Base-by-base conservation (phyloP, 2,113 vertebrate species). In the Accipiter cooperii region DNA sequence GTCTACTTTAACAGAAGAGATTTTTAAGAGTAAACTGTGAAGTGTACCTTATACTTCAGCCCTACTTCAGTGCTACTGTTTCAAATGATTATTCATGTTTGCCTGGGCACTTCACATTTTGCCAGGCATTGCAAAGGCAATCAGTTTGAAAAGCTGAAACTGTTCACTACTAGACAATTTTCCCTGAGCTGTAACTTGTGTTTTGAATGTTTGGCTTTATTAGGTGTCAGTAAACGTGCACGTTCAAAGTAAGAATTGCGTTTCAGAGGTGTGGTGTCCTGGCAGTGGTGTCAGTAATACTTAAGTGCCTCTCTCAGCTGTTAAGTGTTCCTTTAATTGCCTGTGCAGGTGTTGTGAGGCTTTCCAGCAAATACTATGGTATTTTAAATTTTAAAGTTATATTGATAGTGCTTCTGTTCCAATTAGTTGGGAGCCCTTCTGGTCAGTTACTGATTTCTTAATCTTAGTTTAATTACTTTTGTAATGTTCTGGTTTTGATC, bases 191-290 rank as follows among this genome's bases (percentile, higher is more conserved):
- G 1, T 73, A 36, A 28, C 28, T 44, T 65, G n/a, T 25, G 24
- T 83, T 94, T 54, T 38, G 75, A n/a, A 29, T 10, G 21, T 63
- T 26, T 20, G 22, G 10, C 70, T 65, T 83, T 47, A 4, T 3
- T 34, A 52, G 38, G 40, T 24, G 40, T 64, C 63, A 36, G 36
- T n/a, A 5, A 73, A 13, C 6, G 31, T 1, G 2, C 21, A 2
- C 1, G 1, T 24, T 47, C 18, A 0, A 4, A 40, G 36, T 8
- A 12, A 78, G 70, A 20, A 2, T 9, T 2, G 33, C 44, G 71
- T 76, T 80, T 65, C 9, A 8, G 49, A 5, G 74, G 10, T 12
- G 5, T 31, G 51, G 33, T 63, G 36, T 36, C 19, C 25, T 4
- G 71, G 68, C 46, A 5, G 40, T 16, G n/a, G 17, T 51, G 12